Conservation (phyloP, 2,888 invertebrate species). For the Drosophila longiperda region DNA sequence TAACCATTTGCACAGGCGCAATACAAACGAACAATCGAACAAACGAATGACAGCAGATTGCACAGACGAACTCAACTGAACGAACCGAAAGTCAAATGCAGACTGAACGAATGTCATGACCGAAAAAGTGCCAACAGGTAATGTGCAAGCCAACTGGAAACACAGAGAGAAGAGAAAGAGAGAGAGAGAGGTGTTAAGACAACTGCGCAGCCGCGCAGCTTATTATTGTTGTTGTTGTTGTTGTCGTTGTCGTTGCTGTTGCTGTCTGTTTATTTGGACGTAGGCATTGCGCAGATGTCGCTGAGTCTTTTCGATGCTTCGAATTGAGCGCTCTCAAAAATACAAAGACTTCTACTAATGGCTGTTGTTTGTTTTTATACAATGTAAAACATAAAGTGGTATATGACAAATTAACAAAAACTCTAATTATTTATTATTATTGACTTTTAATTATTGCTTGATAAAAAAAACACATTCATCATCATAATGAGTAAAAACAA, state of each 20-base stretch:
- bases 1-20: constrained; percentile 35
- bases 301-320: constrained; percentile 40
- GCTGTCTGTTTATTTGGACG: constrained; percentile 11
- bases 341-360: constrained; percentile 56
- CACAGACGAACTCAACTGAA: constrained; percentile 62
- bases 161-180: constrained; percentile 10
- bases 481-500: not conserved
- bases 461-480: not conserved
- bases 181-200: constrained; percentile 9
- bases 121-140: constrained; percentile 64
- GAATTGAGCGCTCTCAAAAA: constrained; percentile 53
- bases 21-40: constrained; percentile 18
- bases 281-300: constrained; percentile 39
- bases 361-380: constrained; percentile 52
- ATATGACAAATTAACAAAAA: constrained; percentile 3
- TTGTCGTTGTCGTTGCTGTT: constrained; percentile 18
- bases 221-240: constrained; percentile 7
- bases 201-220: constrained; percentile 47
- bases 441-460: not conserved
- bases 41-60: constrained; percentile 24
- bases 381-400: not conserved
- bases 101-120: constrained; percentile 83
- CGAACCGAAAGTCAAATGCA: constrained; percentile 72
- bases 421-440: not conserved
- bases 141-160: constrained; percentile 22